Evolutionary conservation across 2,113 vertebrate species (phyloP), one percentile per base, ranked within the genome.

Genomic region (Sinocyclocheilus maitianheensis): DNA sequence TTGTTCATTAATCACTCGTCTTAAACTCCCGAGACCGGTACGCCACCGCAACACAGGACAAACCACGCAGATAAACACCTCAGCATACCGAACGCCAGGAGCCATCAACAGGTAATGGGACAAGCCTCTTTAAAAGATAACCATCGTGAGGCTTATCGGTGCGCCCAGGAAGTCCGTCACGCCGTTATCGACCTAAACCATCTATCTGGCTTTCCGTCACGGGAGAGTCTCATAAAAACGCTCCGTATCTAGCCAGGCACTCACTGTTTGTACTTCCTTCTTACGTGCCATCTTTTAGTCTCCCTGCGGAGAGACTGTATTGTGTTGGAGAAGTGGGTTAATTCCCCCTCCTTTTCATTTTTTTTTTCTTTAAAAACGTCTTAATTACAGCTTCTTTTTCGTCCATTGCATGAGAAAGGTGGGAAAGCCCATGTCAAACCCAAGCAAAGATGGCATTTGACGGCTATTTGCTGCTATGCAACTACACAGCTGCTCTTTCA

Each of bases 1-100:
- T 88, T 90, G 91, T 93, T 94, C 94, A 95, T 96, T 95, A 95
- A 95, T 95, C 95, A 95, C 91, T 90, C 91, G 89, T 93, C 92
- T 93, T 93, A 90, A 90, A 92, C 72, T 88, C 87, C 79, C 81
- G 43, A 72, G 60, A 51, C 76, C 58, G 0, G 85, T 58, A 81
- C 8, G 2, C 43, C 1, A 11, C 3, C 3, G 9, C 43, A 46
- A 10, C 43, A 2, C 43, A 46, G 9, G 43, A 43, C 43, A 11
- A 10, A 13, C 37, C 83, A 22, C 55, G 71, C 84, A 22, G 40
- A 75, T 22, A n/a, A 60, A 37, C 62, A 40, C 80, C 53, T 12
- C 60, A 1, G 71, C 48, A 16, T 14, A 10, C 18, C 86, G 89
- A 87, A 63, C 80, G 89, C 88, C 85, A 85, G 83, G 84, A 87